phyloP scores from a whole-genome alignment of 2,888 invertebrate species.

The Nomada hirtipes region DNA sequence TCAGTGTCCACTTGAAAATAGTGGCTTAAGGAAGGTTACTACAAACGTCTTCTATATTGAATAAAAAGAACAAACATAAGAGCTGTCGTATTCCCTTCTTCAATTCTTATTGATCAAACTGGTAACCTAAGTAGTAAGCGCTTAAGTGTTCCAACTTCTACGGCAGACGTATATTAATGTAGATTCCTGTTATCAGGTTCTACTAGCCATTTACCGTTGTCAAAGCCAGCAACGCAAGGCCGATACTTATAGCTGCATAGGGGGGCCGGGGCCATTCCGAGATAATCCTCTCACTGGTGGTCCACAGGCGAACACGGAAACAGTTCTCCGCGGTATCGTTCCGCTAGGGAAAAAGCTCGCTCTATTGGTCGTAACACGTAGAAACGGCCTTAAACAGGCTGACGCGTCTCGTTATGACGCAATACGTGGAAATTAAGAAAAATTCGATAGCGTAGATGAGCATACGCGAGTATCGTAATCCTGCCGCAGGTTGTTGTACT shows the following conservation, averaged over 20 bases:
- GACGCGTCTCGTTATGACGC: constrained; percentile 25
- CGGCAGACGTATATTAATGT: constrained; percentile 20
- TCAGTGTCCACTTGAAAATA: no score
- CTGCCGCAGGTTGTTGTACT: background rate
- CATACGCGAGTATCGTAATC: background rate
- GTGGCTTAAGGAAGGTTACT: no score
- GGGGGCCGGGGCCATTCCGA: constrained; percentile 65
- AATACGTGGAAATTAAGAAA: constrained; percentile 26
- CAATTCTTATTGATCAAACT: constrained; percentile 25
- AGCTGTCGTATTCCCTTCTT: no score
- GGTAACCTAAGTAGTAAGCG: constrained; percentile 14
- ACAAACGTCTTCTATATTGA: no score
- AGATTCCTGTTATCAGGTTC: constrained; percentile 52
- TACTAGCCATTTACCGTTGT: constrained; percentile 67
- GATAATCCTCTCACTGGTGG: constrained; percentile 71
- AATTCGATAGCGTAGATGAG: background rate
- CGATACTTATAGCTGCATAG: constrained; percentile 51
- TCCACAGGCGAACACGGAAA: constrained; percentile 70
- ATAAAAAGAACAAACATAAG: no score
- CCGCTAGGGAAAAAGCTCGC: constrained; percentile 3
- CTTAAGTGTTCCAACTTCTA: constrained; percentile 25
- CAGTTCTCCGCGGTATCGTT: constrained; percentile 38
- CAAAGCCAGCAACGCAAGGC: constrained; percentile 59
- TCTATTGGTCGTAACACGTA: constrained; percentile 24
- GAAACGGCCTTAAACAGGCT: constrained; percentile 27